Percentiles rank a stretch among this genome's conserved stretches.
These are phyloP conservation scores for Pterois miles DNA, from an alignment of 2,797 vertebrate genomes.

Conservation along the genomic window DNA sequence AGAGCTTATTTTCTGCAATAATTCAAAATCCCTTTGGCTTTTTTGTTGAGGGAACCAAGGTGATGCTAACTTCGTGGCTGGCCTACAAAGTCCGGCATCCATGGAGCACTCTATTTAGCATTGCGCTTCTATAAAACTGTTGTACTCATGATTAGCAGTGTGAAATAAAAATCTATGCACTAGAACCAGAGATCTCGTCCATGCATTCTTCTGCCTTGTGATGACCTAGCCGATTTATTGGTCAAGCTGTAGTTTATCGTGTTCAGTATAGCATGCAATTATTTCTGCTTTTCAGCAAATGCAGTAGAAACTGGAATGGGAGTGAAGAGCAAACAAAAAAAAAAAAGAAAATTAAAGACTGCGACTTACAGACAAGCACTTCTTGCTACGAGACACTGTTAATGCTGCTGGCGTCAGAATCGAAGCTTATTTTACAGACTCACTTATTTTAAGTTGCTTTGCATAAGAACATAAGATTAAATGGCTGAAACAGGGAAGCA, in stretches of 20 bases:
- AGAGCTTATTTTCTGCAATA: too few relatives aligned
- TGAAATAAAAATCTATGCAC: neutral
- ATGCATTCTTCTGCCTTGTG: neutral
- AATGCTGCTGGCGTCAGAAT: slow-evolving; percentile 13
- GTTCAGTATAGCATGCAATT: neutral
- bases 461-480: slow-evolving; percentile 20
- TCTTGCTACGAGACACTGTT: neutral
- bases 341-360: neutral
- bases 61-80: too few relatives aligned
- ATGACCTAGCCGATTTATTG: neutral
- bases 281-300: neutral
- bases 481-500: slow-evolving; percentile 13
- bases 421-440: slow-evolving; percentile 22
- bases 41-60: too few relatives aligned
- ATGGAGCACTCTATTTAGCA: neutral
- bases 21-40: too few relatives aligned
- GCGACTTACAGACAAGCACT: neutral
- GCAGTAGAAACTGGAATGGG: neutral
- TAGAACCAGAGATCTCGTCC: neutral
- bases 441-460: slow-evolving; percentile 13
- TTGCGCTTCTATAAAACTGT: neutral
- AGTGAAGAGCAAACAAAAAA: neutral
- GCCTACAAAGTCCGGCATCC: too few relatives aligned
- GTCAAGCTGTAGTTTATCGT: neutral
- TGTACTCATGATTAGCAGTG: neutral